These are phyloP conservation scores for Adelges cooleyi DNA, from an alignment of 1,140 invertebrate species.

Conservation along the genomic window DNA sequence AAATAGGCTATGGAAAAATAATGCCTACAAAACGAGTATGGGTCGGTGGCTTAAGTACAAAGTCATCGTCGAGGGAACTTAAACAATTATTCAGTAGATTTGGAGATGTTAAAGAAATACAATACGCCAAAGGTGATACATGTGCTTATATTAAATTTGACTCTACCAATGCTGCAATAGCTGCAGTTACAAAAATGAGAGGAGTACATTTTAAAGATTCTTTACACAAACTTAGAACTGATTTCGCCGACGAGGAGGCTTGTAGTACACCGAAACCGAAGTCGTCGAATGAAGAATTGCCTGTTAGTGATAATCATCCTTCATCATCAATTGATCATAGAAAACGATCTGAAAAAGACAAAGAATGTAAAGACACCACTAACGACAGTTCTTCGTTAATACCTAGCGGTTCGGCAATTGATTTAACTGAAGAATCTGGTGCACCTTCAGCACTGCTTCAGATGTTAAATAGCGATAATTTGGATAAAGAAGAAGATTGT, in stretches of 20 bases:
- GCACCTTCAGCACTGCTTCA: constrained; percentile 56
- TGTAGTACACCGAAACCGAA: constrained; percentile 43
- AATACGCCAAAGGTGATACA: constrained; percentile 85
- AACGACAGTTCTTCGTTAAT: constrained; percentile 17
- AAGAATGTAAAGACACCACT: constrained; percentile 44
- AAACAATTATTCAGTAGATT: constrained; percentile 95
- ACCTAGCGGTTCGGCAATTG: constrained; percentile 20
- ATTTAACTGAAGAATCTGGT: constrained; percentile 38
- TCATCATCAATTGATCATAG: constrained; percentile 51
- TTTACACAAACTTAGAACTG: constrained; percentile 73
- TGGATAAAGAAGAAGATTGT: constrained; percentile 55
- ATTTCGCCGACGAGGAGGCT: constrained; percentile 83
- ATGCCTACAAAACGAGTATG: constrained; percentile 92
- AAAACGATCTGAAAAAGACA: constrained; percentile 49
- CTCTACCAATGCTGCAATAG: constrained; percentile 89
- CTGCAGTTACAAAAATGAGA: constrained; percentile 93
- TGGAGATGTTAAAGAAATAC: constrained; percentile 96
- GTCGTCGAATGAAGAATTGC: constrained; percentile 47
- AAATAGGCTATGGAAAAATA: constrained; percentile 97
- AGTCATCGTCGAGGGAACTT: constrained; percentile 83
- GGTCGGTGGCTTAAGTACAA: constrained; percentile 92
- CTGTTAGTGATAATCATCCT: constrained; percentile 39
- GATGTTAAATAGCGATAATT: constrained; percentile 64
- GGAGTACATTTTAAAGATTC: constrained; percentile 86
- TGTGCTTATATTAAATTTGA: constrained; percentile 93